Evolutionary conservation across 2,797 vertebrate genomes (phyloP), one percentile per base, ranked within the genome.

Genomic region (Myotis myotis): DNA sequence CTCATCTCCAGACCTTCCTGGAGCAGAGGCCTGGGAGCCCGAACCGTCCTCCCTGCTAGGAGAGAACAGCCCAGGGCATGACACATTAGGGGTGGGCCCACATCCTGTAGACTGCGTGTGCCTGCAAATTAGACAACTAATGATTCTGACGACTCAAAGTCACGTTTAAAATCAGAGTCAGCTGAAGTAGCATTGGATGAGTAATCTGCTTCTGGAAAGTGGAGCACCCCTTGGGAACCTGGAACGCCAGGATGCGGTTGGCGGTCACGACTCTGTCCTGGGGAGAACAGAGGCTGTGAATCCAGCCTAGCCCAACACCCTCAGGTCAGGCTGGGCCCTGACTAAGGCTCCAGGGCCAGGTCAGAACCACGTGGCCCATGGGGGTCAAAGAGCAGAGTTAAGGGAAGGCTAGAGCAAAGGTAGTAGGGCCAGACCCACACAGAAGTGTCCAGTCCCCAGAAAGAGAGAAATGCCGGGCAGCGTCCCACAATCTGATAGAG

Each of bases 71-170:
- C 79, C 83, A 41, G 60, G 4, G 33, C 28, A 11, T 79, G 82
- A 88, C 91, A 66, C 78, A 20, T 19, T 19, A 62, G 17, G 68
- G 62, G 38, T 30, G 28, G 55, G 64, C 94, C 75, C 47, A 71
- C 33, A 92, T 86, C 62, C 94, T 92, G 68, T 0, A 13, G 23
- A 36, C n/a, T n/a, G 36, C 20, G 6, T 6, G 71, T 11, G 17
- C 64, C 85, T 97, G 70, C 95, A 86, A 96, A 91, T 86, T 51
- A 92, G 74, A 41, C 38, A 87, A 30, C 79, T 95, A 44, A 72
- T 71, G 88, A 81, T 80, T 93, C 71, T 41, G 79, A 94, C 49
- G 57, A 89, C 53, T 72, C 51, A 71, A 36, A 83, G 55, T 96
- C 83, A 84, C 2, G 7, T 62, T 86, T 83, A 92, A 95, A 88